A percentile compares a stretch with the other conserved stretches of the same genome.
phyloP scores from a whole-genome alignment of 2,888 invertebrate genomes.

The Bhutanitis thaidina region DNA sequence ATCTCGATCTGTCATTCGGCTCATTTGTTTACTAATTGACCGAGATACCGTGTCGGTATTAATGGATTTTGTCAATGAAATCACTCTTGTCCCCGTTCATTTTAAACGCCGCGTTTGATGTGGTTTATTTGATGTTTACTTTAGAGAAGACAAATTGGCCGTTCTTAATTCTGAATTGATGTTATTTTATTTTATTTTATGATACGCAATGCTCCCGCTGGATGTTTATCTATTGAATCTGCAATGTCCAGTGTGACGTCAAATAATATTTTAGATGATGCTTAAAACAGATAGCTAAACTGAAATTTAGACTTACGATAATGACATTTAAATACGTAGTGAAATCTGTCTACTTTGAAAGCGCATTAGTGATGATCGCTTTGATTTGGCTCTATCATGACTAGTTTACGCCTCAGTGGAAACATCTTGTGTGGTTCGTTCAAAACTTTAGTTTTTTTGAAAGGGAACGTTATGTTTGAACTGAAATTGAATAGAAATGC shows the following conservation, averaged over 20 bases:
- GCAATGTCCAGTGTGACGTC: slow-evolving; percentile 10
- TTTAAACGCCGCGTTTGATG: slow-evolving; percentile 61
- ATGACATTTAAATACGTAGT: not conserved
- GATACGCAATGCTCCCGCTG: slow-evolving; percentile 13
- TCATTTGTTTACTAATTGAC: slow-evolving; percentile 76
- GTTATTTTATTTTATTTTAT: slow-evolving; percentile 27
- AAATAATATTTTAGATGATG: not conserved
- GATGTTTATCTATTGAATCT: not conserved
- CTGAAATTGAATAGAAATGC: slow-evolving; percentile 1
- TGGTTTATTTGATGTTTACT: slow-evolving; percentile 58
- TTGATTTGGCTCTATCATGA: not conserved
- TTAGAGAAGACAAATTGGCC: slow-evolving; percentile 59
- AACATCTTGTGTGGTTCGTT: slow-evolving; percentile 14
- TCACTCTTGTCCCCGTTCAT: slow-evolving; percentile 43
- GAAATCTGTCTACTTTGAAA: not conserved
- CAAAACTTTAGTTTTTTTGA: too few relatives aligned
- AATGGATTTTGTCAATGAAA: slow-evolving; percentile 76
- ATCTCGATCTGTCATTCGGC: slow-evolving; percentile 68
- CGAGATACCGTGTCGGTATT: slow-evolving; percentile 56
- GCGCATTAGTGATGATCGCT: slow-evolving; percentile 1
- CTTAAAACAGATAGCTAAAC: not conserved
- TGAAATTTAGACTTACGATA: not conserved
- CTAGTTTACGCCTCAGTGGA: not conserved
- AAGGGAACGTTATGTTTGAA: slow-evolving; percentile 2
- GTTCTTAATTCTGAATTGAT: slow-evolving; percentile 24